Evolutionary conservation across 2,888 invertebrate genomes (phyloP).

Genomic region (Drosophila atripex): DNA sequence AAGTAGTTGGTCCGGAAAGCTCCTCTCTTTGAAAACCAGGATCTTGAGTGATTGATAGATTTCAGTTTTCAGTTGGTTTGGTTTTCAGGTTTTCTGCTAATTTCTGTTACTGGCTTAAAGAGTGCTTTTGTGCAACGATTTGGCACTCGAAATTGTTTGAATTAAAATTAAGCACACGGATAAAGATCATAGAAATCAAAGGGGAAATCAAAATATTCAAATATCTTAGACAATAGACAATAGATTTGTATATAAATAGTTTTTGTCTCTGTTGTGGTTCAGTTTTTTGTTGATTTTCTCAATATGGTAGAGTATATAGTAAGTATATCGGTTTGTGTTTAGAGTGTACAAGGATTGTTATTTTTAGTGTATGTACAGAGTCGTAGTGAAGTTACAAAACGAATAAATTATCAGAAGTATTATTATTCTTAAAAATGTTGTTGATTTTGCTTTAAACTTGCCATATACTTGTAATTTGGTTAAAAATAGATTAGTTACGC

Average conservation of each 20-base stretch:
- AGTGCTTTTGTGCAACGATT: constrained; percentile 29
- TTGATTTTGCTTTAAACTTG: constrained; percentile 38
- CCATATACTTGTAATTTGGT: constrained; percentile 45
- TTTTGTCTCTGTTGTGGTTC: constrained; percentile 20
- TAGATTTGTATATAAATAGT: constrained; percentile 35
- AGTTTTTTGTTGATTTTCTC: constrained; percentile 12
- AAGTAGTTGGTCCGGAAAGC: constrained; percentile 58
- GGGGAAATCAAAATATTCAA: not conserved
- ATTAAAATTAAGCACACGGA: not conserved
- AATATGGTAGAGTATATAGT: constrained; percentile 12
- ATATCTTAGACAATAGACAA: constrained; percentile 30
- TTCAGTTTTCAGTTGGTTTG: constrained; percentile 1
- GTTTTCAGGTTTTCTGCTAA: constrained; percentile 1
- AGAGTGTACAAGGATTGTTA: constrained; percentile 2
- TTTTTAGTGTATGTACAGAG: constrained; percentile 34
- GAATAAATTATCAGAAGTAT: constrained; percentile 40
- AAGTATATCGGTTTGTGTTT: constrained; percentile 4
- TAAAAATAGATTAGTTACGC: constrained; percentile 47
- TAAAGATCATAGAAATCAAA: not conserved
- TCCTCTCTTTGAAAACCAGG: constrained; percentile 28
- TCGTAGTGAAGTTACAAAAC: constrained; percentile 27
- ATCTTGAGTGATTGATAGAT: constrained; percentile 19
- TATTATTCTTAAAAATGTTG: constrained; percentile 34
- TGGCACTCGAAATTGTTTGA: constrained; percentile 40
- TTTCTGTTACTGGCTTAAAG: constrained; percentile 11